Conservation (phyloP, 2,113 vertebrate genomes). For the Anhinga anhinga region DNA sequence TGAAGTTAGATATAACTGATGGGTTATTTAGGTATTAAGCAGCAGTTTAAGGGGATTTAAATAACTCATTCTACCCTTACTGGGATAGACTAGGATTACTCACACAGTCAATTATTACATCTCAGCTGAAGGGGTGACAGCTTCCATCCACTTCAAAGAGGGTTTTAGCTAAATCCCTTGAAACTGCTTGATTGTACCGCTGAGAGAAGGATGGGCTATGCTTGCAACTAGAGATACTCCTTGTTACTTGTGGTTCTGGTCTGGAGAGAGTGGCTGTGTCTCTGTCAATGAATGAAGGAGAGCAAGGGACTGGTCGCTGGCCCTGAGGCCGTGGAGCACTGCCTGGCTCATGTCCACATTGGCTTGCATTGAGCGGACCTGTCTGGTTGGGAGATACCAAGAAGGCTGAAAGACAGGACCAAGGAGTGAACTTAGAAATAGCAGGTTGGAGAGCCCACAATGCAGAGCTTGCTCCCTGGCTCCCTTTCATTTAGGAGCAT, state of each 20-base stretch:
- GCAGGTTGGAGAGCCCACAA: accelerated
- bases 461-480: background rate
- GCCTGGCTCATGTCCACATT: background rate
- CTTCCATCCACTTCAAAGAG: background rate
- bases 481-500: background rate
- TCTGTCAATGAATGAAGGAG: background rate
- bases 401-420: background rate
- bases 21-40: background rate
- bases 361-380: background rate
- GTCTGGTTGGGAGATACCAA: background rate
- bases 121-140: background rate
- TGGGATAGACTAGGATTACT: background rate
- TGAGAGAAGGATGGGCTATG: background rate
- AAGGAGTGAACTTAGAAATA: background rate
- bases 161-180: background rate
- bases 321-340: background rate
- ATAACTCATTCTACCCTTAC: background rate
- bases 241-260: background rate
- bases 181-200: background rate
- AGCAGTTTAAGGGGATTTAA: background rate
- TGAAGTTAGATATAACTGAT: background rate
- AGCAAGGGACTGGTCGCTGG: background rate
- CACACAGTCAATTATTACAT: background rate
- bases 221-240: background rate
- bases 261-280: background rate